These are phyloP conservation scores for Sminthurides bifidus DNA, from an alignment of 1,140 invertebrate genomes.

Conservation along the genomic window DNA sequence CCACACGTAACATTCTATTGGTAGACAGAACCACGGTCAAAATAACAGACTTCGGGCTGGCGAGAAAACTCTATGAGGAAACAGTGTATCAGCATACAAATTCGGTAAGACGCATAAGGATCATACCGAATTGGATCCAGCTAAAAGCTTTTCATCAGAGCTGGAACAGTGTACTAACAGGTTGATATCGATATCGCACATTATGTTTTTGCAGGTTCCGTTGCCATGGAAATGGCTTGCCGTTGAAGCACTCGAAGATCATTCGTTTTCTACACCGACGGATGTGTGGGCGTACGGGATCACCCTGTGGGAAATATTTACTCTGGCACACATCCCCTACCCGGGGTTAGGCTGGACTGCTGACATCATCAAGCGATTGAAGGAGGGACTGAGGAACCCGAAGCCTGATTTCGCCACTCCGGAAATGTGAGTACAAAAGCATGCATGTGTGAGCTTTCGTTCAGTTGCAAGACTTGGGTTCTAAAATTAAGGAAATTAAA, in stretches of 20 bases:
- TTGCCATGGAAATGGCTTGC: slow-evolving; percentile 44
- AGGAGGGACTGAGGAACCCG: slow-evolving; percentile 40
- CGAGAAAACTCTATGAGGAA: slow-evolving; percentile 33
- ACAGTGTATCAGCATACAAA: background rate
- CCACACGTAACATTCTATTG: background rate
- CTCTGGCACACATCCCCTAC: slow-evolving; percentile 35
- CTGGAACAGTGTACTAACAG: background rate
- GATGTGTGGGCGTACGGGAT: slow-evolving; percentile 44
- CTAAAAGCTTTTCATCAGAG: background rate
- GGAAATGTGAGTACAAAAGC: background rate
- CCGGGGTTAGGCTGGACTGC: slow-evolving; percentile 40
- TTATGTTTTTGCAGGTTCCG: slow-evolving; percentile 4
- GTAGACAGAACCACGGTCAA: background rate
- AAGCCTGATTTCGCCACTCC: slow-evolving; percentile 32
- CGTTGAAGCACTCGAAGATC: slow-evolving; percentile 39
- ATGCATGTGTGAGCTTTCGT: too few relatives aligned
- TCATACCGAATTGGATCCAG: too few relatives aligned
- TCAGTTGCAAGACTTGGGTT: too few relatives aligned
- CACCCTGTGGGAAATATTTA: slow-evolving; percentile 40
- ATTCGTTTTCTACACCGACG: slow-evolving; percentile 38
- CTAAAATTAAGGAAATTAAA: too few relatives aligned
- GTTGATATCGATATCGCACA: background rate
- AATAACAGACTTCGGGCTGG: slow-evolving; percentile 42
- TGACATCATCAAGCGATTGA: slow-evolving; percentile 39
- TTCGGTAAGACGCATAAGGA: background rate